A percentile compares a stretch with the other conserved stretches of the same genome.
Evolutionary conservation across 2,113 vertebrate genomes (phyloP).

Genomic region (Microtus richardsoni): DNA sequence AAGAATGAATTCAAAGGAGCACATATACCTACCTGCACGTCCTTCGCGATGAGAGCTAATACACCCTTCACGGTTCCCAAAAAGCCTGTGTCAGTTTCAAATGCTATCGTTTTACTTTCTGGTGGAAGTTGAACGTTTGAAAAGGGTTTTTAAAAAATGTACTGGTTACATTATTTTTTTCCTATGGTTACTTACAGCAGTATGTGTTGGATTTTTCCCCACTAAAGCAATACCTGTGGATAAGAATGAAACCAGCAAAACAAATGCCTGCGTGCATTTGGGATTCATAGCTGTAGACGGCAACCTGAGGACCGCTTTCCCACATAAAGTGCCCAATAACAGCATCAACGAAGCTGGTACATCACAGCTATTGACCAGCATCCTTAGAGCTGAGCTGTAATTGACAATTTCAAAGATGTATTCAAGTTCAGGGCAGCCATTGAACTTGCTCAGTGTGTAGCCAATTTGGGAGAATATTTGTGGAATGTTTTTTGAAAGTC

Average conservation of each 20-base stretch:
- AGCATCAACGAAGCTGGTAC: not conserved
- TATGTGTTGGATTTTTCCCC: not conserved
- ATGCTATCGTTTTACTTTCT: not conserved
- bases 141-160: not conserved
- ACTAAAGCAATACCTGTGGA: not conserved
- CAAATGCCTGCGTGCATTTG: not conserved
- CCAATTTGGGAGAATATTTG: not conserved
- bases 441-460: not conserved
- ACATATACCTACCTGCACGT: not conserved
- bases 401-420: not conserved
- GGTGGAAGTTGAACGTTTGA: not conserved
- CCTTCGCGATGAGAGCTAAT: not conserved
- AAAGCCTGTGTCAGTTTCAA: conserved; percentile 1
- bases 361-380: not conserved
- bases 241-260: not conserved
- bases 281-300: not conserved
- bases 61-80: not conserved
- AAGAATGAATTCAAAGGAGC: not conserved
- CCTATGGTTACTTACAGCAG: not conserved
- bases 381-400: not conserved
- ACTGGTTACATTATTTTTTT: not conserved
- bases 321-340: not conserved
- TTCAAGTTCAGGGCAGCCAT: not conserved
- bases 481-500: not conserved
- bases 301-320: not conserved